A percentile compares a stretch with the other conserved stretches of the same genome.
These are phyloP conservation scores for Erethizon dorsatum DNA, from an alignment of 2,797 vertebrate species.

Conservation along the genomic window DNA sequence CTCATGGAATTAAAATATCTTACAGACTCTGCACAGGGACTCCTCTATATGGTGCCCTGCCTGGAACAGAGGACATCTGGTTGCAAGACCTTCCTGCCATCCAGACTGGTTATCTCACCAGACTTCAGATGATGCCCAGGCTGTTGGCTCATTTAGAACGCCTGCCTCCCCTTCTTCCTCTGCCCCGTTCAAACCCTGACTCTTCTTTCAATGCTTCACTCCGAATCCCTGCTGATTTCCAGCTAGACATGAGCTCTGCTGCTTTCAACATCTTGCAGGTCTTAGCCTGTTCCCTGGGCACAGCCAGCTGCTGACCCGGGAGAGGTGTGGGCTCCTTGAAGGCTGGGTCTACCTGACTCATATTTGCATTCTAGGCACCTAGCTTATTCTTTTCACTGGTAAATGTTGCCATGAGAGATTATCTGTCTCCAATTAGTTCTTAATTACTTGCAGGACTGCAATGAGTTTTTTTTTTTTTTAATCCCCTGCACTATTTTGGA, in stretches of 20 bases:
- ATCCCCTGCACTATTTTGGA: neutral
- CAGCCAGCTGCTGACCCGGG: neutral
- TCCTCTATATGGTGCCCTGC: neutral
- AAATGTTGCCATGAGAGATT: neutral
- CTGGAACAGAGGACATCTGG: neutral
- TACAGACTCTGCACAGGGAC: neutral
- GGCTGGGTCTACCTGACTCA: neutral
- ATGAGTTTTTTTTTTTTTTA: neutral
- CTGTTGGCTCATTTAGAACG: neutral
- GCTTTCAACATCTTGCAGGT: neutral
- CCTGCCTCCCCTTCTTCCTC: neutral
- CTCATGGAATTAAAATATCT: conserved; percentile 30
- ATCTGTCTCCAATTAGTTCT: neutral
- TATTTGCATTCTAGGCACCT: neutral
- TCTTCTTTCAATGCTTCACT: neutral
- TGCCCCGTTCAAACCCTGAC: neutral
- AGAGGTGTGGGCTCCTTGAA: neutral
- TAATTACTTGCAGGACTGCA: neutral
- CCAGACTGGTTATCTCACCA: neutral
- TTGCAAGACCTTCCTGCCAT: neutral
- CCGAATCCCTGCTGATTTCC: neutral
- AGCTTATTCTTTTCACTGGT: neutral
- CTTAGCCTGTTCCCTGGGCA: neutral
- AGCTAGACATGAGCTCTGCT: neutral
- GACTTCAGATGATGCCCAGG: neutral